Percentiles rank a stretch among this genome's conserved stretches.
phyloP scores from a whole-genome alignment of 1,140 invertebrate species.

The Bombus confusus region DNA sequence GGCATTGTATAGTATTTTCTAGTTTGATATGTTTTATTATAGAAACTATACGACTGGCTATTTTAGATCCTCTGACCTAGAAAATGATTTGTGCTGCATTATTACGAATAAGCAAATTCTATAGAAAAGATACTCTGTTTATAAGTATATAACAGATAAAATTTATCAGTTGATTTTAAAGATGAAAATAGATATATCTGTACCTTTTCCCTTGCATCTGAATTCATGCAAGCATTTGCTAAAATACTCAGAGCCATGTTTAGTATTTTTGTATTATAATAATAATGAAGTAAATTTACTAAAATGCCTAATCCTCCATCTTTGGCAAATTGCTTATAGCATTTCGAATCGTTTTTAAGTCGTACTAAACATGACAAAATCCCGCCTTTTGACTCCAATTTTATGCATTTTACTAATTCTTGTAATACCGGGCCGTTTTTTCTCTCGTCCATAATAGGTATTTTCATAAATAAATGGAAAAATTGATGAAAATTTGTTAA shows the following conservation, averaged over 20 bases:
- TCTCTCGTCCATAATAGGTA: constrained; percentile 64
- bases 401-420: constrained; percentile 68
- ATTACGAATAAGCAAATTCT: background rate
- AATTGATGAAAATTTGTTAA: constrained; percentile 48
- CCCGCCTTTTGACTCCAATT: constrained; percentile 56
- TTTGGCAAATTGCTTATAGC: constrained; percentile 66
- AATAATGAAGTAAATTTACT: constrained; percentile 66
- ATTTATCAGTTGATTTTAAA: background rate
- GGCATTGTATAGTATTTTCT: constrained; percentile 70
- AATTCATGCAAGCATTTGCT: constrained; percentile 71
- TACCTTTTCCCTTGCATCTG: constrained; percentile 72
- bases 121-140: background rate
- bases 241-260: constrained; percentile 75
- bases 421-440: constrained; percentile 51
- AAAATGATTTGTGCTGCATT: constrained; percentile 26
- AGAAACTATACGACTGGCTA: constrained; percentile 67
- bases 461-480: constrained; percentile 51
- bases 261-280: constrained; percentile 67
- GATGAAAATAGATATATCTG: background rate
- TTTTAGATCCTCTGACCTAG: constrained; percentile 70
- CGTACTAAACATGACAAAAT: constrained; percentile 67
- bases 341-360: constrained; percentile 72
- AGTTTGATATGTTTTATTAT: constrained; percentile 72
- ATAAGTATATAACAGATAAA: background rate
- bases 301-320: constrained; percentile 66